A percentile compares a stretch with the other conserved stretches of the same genome.
phyloP scores from a whole-genome alignment of 2,113 vertebrate species.

The Muntiacus muntjak region DNA sequence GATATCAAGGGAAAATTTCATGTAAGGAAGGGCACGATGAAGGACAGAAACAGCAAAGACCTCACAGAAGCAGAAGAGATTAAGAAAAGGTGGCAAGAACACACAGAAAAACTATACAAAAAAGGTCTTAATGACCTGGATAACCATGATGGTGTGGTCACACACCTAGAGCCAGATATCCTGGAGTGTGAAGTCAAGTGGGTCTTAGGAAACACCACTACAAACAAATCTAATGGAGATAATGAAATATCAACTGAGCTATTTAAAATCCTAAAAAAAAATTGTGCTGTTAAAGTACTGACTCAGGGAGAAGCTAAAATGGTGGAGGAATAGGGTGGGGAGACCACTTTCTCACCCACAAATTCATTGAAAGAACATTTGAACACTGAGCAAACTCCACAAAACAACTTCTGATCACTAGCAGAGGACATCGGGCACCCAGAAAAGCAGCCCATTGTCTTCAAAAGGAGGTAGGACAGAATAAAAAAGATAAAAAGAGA shows the following conservation, averaged over 20 bases:
- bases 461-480: no score
- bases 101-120: background rate
- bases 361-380: no score
- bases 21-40: background rate
- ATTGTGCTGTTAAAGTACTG: background rate
- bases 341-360: no score
- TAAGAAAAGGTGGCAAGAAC: background rate
- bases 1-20: background rate
- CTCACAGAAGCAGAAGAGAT: background rate
- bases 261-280: background rate
- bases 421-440: no score
- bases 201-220: background rate
- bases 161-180: background rate
- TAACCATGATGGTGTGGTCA: background rate
- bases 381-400: no score
- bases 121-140: background rate
- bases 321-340: no score
- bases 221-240: background rate
- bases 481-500: no score
- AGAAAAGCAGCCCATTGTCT: no score
- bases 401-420: no score
- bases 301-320: background rate
- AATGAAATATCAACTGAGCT: background rate
- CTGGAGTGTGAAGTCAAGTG: background rate
- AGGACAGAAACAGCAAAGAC: background rate